Percentiles rank a stretch among this genome's conserved stretches.
phyloP scores from a whole-genome alignment of 2,797 vertebrate genomes.

The Neopelma chrysocephalum region DNA sequence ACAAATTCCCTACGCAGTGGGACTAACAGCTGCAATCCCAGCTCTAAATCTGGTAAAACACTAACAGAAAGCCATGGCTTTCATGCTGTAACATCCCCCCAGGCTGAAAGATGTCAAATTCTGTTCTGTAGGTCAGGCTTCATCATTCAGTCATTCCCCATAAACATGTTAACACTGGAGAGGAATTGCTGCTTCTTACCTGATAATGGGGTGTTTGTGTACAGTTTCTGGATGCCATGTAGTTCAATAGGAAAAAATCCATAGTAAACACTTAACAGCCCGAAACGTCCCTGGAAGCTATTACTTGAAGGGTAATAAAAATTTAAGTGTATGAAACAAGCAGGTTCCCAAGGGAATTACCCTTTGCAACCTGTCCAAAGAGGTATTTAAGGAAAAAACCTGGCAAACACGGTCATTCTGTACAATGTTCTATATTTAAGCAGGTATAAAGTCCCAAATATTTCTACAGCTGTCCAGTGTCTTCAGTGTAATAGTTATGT shows the following conservation, averaged over 20 bases:
- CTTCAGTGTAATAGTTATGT: background rate
- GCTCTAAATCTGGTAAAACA: background rate
- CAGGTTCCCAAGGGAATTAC: background rate
- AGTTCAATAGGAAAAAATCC: slow-evolving; percentile 30
- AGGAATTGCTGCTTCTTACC: background rate
- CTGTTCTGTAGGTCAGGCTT: background rate
- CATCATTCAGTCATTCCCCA: background rate
- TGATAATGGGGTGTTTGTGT: background rate
- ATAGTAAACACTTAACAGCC: background rate
- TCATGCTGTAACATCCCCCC: background rate
- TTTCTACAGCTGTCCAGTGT: background rate
- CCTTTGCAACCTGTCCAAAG: background rate
- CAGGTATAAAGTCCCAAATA: background rate
- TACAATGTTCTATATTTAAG: background rate
- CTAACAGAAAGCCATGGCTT: background rate
- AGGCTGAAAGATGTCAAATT: background rate
- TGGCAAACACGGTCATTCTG: accelerated
- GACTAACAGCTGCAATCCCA: background rate
- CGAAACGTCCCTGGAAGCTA: background rate
- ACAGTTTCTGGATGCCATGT: background rate
- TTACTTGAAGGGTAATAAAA: slow-evolving; percentile 1
- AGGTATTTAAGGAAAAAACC: background rate
- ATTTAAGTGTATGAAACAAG: background rate
- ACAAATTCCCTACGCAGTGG: background rate
- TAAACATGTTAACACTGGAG: background rate